A percentile compares a stretch with the other conserved stretches of the same genome.
Conservation (phyloP, 2,888 invertebrate species). For the Apodemia zela region DNA sequence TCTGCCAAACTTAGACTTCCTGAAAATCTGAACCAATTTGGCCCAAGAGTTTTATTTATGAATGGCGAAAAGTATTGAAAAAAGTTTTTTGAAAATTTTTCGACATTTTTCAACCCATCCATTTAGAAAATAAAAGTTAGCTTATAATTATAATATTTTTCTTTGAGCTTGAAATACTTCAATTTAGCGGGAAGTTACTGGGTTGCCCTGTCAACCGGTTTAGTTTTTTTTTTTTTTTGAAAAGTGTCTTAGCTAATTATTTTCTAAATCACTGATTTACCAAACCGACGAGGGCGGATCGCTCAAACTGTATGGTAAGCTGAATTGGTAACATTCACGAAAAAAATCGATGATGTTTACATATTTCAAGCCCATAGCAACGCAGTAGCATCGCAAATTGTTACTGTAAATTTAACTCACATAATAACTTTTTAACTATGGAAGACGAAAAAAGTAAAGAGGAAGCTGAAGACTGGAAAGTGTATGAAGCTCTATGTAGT, state of each 20-base stretch:
- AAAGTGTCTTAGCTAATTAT: not conserved
- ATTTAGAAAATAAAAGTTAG: no score
- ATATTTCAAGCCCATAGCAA: slow-evolving; percentile 44
- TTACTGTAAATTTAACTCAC: not conserved
- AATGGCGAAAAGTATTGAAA: no score
- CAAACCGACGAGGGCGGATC: not conserved
- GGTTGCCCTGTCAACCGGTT: no score
- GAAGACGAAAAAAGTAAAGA: slow-evolving; percentile 66
- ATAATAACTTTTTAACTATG: slow-evolving; percentile 39
- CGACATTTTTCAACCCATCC: no score
- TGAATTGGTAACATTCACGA: slow-evolving; percentile 15
- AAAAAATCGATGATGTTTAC: slow-evolving; percentile 53
- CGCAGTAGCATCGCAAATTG: slow-evolving; percentile 26
- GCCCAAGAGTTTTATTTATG: no score
- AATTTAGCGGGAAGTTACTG: no score
- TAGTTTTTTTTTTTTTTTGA: no score
- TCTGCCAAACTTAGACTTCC: no score
- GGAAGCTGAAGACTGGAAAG: slow-evolving; percentile 85
- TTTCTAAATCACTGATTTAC: not conserved
- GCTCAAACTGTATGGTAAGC: not conserved
- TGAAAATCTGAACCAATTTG: no score
- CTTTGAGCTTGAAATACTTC: no score
- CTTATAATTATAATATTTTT: no score
- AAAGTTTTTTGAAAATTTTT: no score
- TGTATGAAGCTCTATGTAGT: slow-evolving; percentile 85